phyloP scores from a whole-genome alignment of 2,113 vertebrate species.

The Pristiophorus japonicus region DNA sequence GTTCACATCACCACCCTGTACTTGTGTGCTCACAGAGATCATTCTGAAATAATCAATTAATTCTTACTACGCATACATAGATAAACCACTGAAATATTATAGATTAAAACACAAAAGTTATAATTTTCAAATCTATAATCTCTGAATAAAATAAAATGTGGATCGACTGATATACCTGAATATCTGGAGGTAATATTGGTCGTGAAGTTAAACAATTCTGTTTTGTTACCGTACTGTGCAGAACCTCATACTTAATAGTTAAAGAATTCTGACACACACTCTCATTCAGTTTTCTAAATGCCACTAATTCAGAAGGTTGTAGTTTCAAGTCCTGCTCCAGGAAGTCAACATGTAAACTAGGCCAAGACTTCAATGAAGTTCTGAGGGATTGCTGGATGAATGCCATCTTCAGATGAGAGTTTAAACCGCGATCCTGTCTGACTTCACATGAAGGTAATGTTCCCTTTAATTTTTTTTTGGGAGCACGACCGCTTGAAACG shows the following conservation, averaged over 20 bases:
- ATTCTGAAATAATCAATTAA: conserved; percentile 58
- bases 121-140: not conserved
- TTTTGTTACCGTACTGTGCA: not conserved
- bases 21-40: conserved; percentile 82
- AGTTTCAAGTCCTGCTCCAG: not conserved
- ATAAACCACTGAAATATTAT: not conserved
- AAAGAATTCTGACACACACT: not conserved
- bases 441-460: not conserved
- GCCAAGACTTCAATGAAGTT: not conserved
- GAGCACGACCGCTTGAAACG: too few relatives aligned
- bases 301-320: not conserved
- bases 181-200: too few relatives aligned
- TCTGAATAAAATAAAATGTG: not conserved
- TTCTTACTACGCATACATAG: not conserved
- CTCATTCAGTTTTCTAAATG: not conserved
- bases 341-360: not conserved
- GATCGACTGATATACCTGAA: not conserved
- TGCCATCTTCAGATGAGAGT: not conserved
- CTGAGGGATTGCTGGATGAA: not conserved
- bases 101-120: not conserved
- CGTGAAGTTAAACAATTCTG: not conserved
- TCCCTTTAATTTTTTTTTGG: too few relatives aligned
- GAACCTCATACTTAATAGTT: not conserved
- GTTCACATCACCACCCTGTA: conserved; percentile 88
- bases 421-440: not conserved